Conservation (phyloP, 2,797 vertebrate species). For the Spinus pinus region DNA sequence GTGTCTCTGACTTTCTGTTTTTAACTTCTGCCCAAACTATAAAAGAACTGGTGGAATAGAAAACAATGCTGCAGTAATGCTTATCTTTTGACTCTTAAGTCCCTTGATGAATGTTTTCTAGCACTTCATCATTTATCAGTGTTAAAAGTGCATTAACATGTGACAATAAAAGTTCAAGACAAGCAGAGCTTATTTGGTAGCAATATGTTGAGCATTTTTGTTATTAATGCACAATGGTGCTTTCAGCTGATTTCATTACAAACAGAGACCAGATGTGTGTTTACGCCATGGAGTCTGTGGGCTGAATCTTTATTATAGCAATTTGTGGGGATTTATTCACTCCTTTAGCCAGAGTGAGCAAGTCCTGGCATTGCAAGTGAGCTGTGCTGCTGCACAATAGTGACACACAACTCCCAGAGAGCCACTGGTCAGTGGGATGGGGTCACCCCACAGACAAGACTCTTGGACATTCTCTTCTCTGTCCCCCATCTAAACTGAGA, state of each 20-base stretch:
- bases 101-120: constrained; percentile 60
- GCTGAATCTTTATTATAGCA: constrained; percentile 71
- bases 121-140: constrained; percentile 64
- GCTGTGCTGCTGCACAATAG: background rate
- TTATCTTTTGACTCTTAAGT: constrained; percentile 33
- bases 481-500: background rate
- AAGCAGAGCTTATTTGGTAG: constrained; percentile 64
- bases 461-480: background rate
- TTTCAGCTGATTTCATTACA: constrained; percentile 75
- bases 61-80: background rate
- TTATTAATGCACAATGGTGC: constrained; percentile 72
- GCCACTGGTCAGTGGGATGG: background rate
- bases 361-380: background rate
- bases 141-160: constrained; percentile 62
- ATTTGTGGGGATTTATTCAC: constrained; percentile 61
- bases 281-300: constrained; percentile 60
- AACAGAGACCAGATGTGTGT: constrained; percentile 76
- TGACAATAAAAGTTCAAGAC: constrained; percentile 59
- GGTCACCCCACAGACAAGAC: background rate
- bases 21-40: background rate
- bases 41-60: background rate
- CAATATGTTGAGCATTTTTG: constrained; percentile 68
- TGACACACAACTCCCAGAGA: background rate
- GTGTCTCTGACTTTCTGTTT: background rate
- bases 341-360: background rate